Evolutionary conservation across 1,140 invertebrate species (phyloP).

Genomic region (Eumaeus atala): DNA sequence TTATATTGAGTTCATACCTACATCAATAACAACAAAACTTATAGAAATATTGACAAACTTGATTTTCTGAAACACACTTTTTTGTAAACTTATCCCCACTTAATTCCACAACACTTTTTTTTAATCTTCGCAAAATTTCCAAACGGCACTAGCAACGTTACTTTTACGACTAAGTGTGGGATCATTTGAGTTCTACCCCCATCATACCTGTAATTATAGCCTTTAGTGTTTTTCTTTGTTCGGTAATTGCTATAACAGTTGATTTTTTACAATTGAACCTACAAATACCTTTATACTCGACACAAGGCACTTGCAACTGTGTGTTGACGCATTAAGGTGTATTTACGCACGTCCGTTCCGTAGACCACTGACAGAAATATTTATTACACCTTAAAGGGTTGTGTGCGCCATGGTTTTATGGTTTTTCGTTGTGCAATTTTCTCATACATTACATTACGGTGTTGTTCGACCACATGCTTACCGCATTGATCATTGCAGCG

Average conservation of each 20-base stretch:
- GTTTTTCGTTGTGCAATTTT: slow-evolving; percentile 66
- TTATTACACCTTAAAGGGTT: slow-evolving; percentile 71
- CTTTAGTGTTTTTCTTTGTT: slow-evolving; percentile 46
- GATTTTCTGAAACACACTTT: no score
- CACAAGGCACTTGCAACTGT: slow-evolving; percentile 21
- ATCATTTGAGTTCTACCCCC: slow-evolving; percentile 39
- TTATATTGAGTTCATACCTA: no score
- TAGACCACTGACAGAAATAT: slow-evolving; percentile 51
- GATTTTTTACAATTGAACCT: slow-evolving; percentile 40
- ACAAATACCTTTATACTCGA: slow-evolving; percentile 19
- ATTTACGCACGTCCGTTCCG: slow-evolving; percentile 18
- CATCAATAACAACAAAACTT: no score
- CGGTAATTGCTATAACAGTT: slow-evolving; percentile 60
- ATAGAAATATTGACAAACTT: no score
- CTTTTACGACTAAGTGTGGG: slow-evolving; percentile 42
- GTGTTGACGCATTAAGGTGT: slow-evolving; percentile 6
- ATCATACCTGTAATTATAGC: slow-evolving; percentile 60
- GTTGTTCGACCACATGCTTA: slow-evolving; percentile 28
- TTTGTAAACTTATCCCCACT: no score
- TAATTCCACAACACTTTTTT: no score
- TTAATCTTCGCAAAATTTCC: no score
- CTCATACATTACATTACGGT: slow-evolving; percentile 45
- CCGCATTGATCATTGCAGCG: slow-evolving; percentile 31
- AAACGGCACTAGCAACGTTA: slow-evolving; percentile 12
- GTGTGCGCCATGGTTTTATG: slow-evolving; percentile 66